These are phyloP conservation scores for Myiothlypis chrysogaster DNA, from an alignment of 2,797 vertebrate genomes.

Conservation along the genomic window DNA sequence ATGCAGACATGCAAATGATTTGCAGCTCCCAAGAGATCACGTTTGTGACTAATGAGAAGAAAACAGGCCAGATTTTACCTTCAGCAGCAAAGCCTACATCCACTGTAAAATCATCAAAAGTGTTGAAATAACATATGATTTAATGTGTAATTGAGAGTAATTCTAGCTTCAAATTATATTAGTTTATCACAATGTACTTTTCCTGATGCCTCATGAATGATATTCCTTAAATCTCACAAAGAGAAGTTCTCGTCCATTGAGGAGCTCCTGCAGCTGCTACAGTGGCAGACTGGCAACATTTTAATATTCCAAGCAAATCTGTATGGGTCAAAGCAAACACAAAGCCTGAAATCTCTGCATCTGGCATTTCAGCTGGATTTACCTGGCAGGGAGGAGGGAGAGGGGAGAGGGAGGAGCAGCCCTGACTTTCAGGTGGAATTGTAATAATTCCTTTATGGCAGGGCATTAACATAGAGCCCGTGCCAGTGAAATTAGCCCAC, in stretches of 20 bases:
- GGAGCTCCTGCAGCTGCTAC: background rate
- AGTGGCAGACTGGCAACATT: background rate
- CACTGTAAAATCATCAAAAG: background rate
- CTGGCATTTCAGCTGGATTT: background rate
- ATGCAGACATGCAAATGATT: background rate
- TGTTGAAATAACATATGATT: background rate
- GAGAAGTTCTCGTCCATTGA: rapidly evolving
- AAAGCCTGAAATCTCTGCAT: background rate
- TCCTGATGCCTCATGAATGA: background rate
- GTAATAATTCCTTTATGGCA: conserved; percentile 8
- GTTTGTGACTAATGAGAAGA: background rate
- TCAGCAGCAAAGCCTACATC: background rate
- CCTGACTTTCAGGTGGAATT: background rate
- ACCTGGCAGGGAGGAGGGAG: background rate
- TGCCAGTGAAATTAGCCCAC: conserved; percentile 9
- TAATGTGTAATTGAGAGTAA: background rate
- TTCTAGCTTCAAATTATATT: background rate
- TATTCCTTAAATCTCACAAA: background rate
- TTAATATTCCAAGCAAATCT: background rate
- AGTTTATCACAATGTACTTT: background rate
- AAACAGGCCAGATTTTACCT: background rate
- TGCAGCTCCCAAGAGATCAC: conserved; percentile 2
- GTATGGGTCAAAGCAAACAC: background rate
- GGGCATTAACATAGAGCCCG: background rate
- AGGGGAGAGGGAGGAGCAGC: background rate